Evolutionary conservation across 2,113 vertebrate species (phyloP).

Genomic region (Cyanoramphus novaezelandiae): DNA sequence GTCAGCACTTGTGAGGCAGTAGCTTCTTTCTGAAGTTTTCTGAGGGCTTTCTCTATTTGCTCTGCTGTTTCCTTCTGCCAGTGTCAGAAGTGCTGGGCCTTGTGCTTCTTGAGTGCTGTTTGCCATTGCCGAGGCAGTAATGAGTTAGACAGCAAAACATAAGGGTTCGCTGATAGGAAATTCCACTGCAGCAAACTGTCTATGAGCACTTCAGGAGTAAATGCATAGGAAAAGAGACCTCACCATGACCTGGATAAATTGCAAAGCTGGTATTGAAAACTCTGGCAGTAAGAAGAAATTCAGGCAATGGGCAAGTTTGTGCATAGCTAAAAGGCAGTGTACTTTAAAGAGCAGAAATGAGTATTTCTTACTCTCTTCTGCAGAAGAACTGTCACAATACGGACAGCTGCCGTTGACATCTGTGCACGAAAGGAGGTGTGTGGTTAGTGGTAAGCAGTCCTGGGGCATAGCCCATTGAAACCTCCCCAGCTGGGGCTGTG

Average conservation of each 20-base stretch:
- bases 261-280: background rate
- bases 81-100: background rate
- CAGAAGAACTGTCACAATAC: background rate
- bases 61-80: background rate
- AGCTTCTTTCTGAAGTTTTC: background rate
- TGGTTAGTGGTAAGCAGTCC: background rate
- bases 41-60: background rate
- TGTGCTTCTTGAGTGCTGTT: background rate
- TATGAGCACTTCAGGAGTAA: background rate
- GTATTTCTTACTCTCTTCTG: background rate
- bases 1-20: background rate
- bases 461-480: background rate
- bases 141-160: background rate
- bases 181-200: background rate
- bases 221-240: background rate
- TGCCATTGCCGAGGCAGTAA: background rate
- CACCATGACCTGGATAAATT: background rate
- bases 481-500: background rate
- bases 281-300: background rate
- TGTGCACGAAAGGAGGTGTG: background rate
- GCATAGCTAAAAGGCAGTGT: background rate
- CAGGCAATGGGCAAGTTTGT: background rate
- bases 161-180: background rate
- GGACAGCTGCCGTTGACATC: background rate
- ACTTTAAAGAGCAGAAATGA: background rate